A percentile compares a stretch with the other conserved stretches of the same genome.
phyloP scores from a whole-genome alignment of 2,888 invertebrate species.

The Hoplodrina blanda region DNA sequence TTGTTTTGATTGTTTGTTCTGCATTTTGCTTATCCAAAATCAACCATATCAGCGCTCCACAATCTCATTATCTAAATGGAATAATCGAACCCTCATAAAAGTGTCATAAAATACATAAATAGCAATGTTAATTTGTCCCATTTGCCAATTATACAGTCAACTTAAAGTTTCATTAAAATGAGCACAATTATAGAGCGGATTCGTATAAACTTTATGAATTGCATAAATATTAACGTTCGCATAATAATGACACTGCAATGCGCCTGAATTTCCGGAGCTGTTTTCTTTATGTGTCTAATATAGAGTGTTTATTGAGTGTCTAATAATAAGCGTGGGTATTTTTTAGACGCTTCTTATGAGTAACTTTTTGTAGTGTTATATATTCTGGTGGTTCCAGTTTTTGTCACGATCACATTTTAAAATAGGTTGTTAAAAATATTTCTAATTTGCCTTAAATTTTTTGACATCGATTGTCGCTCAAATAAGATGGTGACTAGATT shows the following conservation, averaged over 20 bases:
- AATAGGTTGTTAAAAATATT: too few species aligned
- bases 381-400: too few species aligned
- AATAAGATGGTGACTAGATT: too few species aligned
- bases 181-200: conserved; percentile 52
- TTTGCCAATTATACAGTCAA: conserved; percentile 52
- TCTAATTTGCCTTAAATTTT: too few species aligned
- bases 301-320: not conserved
- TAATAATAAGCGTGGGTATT: not conserved
- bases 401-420: too few species aligned
- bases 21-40: not conserved
- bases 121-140: conserved; percentile 31
- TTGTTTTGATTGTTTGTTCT: not conserved
- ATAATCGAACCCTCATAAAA: conserved; percentile 21
- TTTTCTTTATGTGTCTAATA: conserved; percentile 16
- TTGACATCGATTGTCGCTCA: too few species aligned
- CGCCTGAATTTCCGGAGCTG: conserved; percentile 20
- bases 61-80: conserved; percentile 23
- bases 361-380: too few species aligned
- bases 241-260: conserved; percentile 54
- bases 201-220: conserved; percentile 53
- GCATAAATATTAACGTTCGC: conserved; percentile 53
- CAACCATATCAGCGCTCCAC: not conserved
- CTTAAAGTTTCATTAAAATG: conserved; percentile 57
- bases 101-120: conserved; percentile 32
- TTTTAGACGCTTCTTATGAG: not conserved